Evolutionary conservation across 2,113 vertebrate genomes (phyloP), one percentile per base, ranked within the genome.

Genomic region (Menidia beryllina): DNA sequence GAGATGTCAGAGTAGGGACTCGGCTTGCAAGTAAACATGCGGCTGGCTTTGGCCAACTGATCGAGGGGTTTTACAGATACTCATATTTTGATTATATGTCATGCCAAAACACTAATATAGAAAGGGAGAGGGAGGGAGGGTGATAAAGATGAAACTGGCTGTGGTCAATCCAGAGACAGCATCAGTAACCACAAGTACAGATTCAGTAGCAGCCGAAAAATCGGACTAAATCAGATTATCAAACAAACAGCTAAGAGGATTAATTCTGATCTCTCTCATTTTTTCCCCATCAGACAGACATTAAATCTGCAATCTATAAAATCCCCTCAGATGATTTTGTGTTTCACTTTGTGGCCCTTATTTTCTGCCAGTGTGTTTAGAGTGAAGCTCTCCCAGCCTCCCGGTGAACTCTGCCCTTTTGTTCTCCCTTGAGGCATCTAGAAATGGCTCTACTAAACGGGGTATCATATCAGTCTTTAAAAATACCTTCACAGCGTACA

Each of bases 171-270:
- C 69, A 77, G 71, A 79, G 82, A 69, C 83, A 58, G 84, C 90
- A 89, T 89, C 87, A 81, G 81, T 86, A 85, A 91, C 85, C 87
- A 84, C 81, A 77, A 86, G 61, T 75, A 77, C 61, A 82, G 82
- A 91, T 83, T 8, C 30, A 34, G 30, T 34, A 80, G 89, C 85
- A 72, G 75, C 84, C 75, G 69, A 87, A 91, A 90, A 92, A 85
- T 89, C 85, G 25, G 72, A 88, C 84, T 72, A 90, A 90, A 93
- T 93, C 91, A 88, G 86, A 91, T 92, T 91, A 90, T 66, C 79
- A 82, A 88, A 91, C 90, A 91, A 89, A 89, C 72, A 84, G 78
- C 73, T 87, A 90, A 92, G 88, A 91, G 80, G 89, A 91, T 93
- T 92, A 86, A 77, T 88, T 83, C 77, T 85, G 79, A 84, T 86